Evolutionary conservation across 2,888 invertebrate genomes (phyloP).

Genomic region (Meghimatium bilineatum): DNA sequence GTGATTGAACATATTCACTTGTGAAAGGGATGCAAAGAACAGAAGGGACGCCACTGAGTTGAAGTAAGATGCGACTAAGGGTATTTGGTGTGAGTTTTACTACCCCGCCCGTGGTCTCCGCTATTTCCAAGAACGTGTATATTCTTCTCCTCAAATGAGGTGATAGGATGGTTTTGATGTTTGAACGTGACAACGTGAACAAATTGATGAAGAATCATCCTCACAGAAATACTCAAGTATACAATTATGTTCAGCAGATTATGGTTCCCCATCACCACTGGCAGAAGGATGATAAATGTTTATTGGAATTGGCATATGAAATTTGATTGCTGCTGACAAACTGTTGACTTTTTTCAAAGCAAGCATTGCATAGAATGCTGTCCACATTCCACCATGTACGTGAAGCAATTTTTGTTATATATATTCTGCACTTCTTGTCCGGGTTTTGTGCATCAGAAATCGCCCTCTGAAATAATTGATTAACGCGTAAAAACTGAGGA

Average conservation of each 20-base stretch:
- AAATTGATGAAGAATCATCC: slow-evolving; percentile 71
- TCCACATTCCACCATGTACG: slow-evolving; percentile 68
- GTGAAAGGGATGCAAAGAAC: too few relatives aligned
- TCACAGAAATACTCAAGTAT: slow-evolving; percentile 75
- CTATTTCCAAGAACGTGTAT: slow-evolving; percentile 23
- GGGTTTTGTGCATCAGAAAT: not conserved
- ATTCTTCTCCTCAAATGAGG: slow-evolving; percentile 74
- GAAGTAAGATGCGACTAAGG: too few relatives aligned
- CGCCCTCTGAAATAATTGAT: not conserved
- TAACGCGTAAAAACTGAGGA: not conserved
- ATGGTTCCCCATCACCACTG: not conserved
- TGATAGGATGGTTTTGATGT: slow-evolving; percentile 74
- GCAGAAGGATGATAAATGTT: not conserved
- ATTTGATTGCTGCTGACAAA: slow-evolving; percentile 36
- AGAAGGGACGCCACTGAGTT: too few relatives aligned
- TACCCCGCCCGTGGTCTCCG: too few relatives aligned
- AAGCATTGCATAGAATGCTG: slow-evolving; percentile 62
- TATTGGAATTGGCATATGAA: slow-evolving; percentile 35
- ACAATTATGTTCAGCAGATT: slow-evolving; percentile 51
- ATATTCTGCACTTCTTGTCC: slow-evolving; percentile 33
- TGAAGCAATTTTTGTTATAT: slow-evolving; percentile 54
- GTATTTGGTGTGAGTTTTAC: too few relatives aligned
- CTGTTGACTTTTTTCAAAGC: slow-evolving; percentile 65
- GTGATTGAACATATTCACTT: too few relatives aligned
- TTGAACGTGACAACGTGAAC: slow-evolving; percentile 74